Evolutionary conservation across 2,113 vertebrate genomes (phyloP).

Genomic region (Rissa tridactyla): DNA sequence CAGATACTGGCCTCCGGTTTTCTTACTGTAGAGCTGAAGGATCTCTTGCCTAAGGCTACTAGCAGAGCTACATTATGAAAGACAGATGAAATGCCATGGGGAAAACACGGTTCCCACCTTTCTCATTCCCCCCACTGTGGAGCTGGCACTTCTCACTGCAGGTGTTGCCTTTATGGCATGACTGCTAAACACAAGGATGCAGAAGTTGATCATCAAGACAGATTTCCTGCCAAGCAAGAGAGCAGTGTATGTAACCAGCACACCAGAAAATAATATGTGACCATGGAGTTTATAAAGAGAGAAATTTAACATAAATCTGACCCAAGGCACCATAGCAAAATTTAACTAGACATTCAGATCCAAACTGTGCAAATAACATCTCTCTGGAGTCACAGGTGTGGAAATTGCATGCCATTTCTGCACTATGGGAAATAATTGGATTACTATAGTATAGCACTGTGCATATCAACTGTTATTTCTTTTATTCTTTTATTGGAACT

Average conservation of each 20-base stretch:
- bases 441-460: slow-evolving; percentile 50
- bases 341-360: slow-evolving; percentile 60
- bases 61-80: not conserved
- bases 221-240: slow-evolving; percentile 36
- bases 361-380: slow-evolving; percentile 72
- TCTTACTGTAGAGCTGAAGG: not conserved
- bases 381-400: slow-evolving; percentile 48
- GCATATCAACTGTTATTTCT: slow-evolving; percentile 43
- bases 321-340: not conserved
- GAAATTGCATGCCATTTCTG: slow-evolving; percentile 69
- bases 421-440: slow-evolving; percentile 66
- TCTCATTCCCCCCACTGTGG: not conserved
- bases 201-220: slow-evolving; percentile 20
- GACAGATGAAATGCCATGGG: not conserved
- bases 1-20: not conserved
- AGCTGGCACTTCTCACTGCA: not conserved
- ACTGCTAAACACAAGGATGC: not conserved
- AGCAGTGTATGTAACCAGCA: not conserved
- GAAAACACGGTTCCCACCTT: not conserved
- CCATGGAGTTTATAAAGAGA: not conserved
- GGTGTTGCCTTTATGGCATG: not conserved
- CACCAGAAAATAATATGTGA: slow-evolving; percentile 46
- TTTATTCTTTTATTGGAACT: slow-evolving; percentile 36
- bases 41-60: not conserved
- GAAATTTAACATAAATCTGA: slow-evolving; percentile 45